These are phyloP conservation scores for Ptyas mucosa DNA, from an alignment of 2,113 vertebrate species.

Conservation along the genomic window DNA sequence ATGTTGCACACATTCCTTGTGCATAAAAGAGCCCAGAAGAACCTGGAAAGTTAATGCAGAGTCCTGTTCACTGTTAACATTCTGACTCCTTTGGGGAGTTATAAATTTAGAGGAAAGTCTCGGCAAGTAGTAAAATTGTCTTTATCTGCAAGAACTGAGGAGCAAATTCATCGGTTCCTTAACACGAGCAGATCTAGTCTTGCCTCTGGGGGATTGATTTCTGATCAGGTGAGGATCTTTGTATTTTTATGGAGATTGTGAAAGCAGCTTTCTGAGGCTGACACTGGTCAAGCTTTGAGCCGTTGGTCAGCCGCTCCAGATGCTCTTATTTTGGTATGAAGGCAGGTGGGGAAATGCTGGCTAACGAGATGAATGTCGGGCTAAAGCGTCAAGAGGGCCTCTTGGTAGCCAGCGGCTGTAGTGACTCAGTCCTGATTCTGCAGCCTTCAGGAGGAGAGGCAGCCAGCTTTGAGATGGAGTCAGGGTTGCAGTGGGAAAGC, in stretches of 20 bases:
- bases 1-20: neutral
- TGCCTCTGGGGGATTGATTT: neutral
- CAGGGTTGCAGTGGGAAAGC: neutral
- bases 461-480: neutral
- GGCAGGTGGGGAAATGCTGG: constrained; percentile 37
- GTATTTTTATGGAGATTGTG: neutral
- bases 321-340: constrained; percentile 31
- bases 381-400: constrained; percentile 56
- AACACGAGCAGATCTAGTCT: neutral
- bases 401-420: constrained; percentile 48
- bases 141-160: neutral
- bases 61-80: neutral
- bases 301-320: constrained; percentile 11
- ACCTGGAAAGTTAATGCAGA: neutral
- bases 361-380: constrained; percentile 51
- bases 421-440: constrained; percentile 51
- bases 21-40: neutral
- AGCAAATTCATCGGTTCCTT: neutral
- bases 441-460: constrained; percentile 29
- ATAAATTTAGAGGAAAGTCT: neutral
- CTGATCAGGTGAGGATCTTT: neutral
- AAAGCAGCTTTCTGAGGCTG: neutral
- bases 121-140: too few species aligned
- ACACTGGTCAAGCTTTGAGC: constrained; percentile 30
- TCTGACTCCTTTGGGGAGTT: too few species aligned